Conservation (phyloP, 2,888 invertebrate genomes). For the Biston betularia region DNA sequence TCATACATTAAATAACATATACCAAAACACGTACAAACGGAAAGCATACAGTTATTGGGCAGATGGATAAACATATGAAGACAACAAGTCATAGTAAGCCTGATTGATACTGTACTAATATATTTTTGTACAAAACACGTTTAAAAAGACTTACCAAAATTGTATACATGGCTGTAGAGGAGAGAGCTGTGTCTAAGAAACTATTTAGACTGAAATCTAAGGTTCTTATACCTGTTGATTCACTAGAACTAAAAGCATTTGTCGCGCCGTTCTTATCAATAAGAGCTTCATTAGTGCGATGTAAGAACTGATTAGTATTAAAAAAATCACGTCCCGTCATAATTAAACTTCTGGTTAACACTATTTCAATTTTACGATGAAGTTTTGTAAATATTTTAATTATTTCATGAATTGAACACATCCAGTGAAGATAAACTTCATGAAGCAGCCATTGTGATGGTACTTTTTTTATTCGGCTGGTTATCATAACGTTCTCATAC, state of each 20-base stretch:
- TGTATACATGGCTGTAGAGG: constrained; percentile 9
- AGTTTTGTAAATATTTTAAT: neutral
- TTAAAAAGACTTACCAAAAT: constrained; percentile 16
- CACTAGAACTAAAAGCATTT: constrained; percentile 18
- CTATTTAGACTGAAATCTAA: neutral
- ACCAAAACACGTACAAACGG: too few relatives aligned
- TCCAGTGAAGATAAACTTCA: too few relatives aligned
- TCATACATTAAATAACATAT: too few relatives aligned
- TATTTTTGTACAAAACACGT: neutral
- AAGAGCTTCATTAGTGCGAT: constrained; percentile 22
- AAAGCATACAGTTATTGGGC: too few relatives aligned
- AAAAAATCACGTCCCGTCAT: neutral
- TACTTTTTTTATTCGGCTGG: too few relatives aligned
- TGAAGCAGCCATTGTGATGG: too few relatives aligned
- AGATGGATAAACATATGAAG: neutral
- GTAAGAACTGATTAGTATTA: constrained; percentile 19
- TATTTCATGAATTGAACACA: too few relatives aligned
- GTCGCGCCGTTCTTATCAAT: constrained; percentile 23
- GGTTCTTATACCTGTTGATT: constrained; percentile 25
- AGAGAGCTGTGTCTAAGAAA: too few relatives aligned
- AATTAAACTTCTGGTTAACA: constrained; percentile 3
- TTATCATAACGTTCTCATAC: too few relatives aligned
- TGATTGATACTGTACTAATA: neutral
- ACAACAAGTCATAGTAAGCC: neutral
- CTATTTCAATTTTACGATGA: neutral